These are phyloP conservation scores for Mechanitis mazaeus DNA, from an alignment of 2,888 invertebrate genomes.

Conservation along the genomic window DNA sequence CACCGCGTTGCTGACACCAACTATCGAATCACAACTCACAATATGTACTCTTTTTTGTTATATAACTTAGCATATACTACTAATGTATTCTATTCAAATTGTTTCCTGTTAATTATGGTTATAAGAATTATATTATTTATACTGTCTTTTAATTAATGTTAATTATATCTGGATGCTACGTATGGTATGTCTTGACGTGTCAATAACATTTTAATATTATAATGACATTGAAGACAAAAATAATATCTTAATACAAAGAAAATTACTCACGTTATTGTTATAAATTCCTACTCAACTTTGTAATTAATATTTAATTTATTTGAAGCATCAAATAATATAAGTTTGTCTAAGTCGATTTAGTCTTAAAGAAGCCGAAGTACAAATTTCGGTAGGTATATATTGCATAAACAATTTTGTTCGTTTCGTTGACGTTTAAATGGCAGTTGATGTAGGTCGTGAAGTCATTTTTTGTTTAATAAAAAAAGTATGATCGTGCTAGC, in stretches of 20 bases:
- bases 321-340: no score
- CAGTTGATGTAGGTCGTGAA: conserved; percentile 69
- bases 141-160: not conserved
- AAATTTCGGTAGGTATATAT: not conserved
- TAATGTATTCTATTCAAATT: conserved; percentile 20
- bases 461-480: conserved; percentile 47
- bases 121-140: conserved; percentile 3
- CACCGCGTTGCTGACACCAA: conserved; percentile 28
- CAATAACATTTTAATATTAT: not conserved
- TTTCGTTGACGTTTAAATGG: conserved; percentile 23
- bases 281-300: no score
- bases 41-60: conserved; percentile 14
- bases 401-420: conserved; percentile 12
- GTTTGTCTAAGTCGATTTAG: no score
- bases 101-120: conserved; percentile 19
- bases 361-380: not conserved
- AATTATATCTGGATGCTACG: not conserved
- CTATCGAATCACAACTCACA: conserved; percentile 21
- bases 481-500: conserved; percentile 50
- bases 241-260: conserved; percentile 3
- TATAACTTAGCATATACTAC: conserved; percentile 12
- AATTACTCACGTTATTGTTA: not conserved
- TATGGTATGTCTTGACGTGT: not conserved
- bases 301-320: no score
- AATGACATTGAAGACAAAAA: conserved; percentile 2